Evolutionary conservation across 2,797 vertebrate species (phyloP), one percentile per base, ranked within the genome.

Genomic region (Tinamus major): DNA sequence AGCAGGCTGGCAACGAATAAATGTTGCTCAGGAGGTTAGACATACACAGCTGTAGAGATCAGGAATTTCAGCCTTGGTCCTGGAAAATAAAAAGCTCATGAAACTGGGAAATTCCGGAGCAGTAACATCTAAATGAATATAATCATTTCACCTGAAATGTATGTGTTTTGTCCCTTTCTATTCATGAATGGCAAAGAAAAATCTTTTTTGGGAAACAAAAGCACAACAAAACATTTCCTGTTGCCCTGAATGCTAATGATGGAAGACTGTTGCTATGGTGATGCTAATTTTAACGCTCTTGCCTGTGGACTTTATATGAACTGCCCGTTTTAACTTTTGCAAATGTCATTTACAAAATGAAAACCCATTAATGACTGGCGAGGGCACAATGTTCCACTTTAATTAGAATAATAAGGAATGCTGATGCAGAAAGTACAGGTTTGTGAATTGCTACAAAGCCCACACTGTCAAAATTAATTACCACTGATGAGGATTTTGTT

Each of bases 321-420:
- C 98, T 98, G 92, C 78, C 97, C 96, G 81, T 97, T 98, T 98
- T 98, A 98, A 98, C 98, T 98, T 98, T 97, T 97, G 97, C 95
- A 98, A 98, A 98, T 98, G 98, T 97, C 98, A 98, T 97, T 98
- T 98, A 97, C 97, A 97, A 98, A 98, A 98, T 98, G 97, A 98
- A 98, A 98, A 97, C 95, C 97, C 97, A 98, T 98, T 98, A 98
- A 98, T 98, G 98, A 98, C 97, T 97, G 97, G 97, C 72, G 94
- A 98, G 98, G 97, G 97, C 97, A 98, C 96, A 97, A 95, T 97
- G 97, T 97, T 98, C 97, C 97, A 97, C 97, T 98, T 98, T 98
- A 98, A 98, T 98, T 98, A 98, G 97, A 98, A 98, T 98, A 98
- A 98, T 98, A 98, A 98, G 97, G 97, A 98, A 98, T 97, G 97